Evolutionary conservation across 1,140 invertebrate genomes (phyloP).

Genomic region (Aphelinus atriplicis): DNA sequence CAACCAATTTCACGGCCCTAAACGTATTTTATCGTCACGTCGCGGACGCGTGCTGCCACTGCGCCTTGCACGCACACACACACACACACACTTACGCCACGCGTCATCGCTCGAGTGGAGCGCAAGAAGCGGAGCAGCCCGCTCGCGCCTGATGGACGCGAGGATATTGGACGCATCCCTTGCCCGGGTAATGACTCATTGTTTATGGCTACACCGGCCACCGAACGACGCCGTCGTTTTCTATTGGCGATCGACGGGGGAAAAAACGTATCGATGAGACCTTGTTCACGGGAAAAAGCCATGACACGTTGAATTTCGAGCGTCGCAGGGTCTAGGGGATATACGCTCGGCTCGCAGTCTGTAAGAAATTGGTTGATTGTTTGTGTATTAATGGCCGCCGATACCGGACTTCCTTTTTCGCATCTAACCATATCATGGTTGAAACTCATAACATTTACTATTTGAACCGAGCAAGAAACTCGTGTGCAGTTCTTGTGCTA

Average conservation of each 20-base stretch:
- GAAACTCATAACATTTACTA: no score
- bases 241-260: neutral
- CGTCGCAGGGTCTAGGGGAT: no score
- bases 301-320: neutral
- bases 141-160: slow-evolving; percentile 35
- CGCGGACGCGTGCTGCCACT: no score
- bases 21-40: slow-evolving; percentile 60
- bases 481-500: no score
- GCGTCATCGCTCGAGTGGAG: neutral
- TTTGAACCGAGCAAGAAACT: no score
- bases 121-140: neutral
- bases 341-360: no score
- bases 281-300: slow-evolving; percentile 11
- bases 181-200: slow-evolving; percentile 62
- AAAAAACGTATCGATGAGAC: slow-evolving; percentile 36
- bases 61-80: no score
- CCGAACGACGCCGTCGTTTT: slow-evolving; percentile 53
- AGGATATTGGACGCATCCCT: slow-evolving; percentile 61
- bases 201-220: slow-evolving; percentile 57
- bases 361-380: no score
- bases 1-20: slow-evolving; percentile 66
- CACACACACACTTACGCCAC: no score
- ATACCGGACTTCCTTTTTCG: no score
- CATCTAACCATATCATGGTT: no score
- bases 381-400: no score